Evolutionary conservation across 2,797 vertebrate species (phyloP).

Genomic region (Coregonus suidteri): DNA sequence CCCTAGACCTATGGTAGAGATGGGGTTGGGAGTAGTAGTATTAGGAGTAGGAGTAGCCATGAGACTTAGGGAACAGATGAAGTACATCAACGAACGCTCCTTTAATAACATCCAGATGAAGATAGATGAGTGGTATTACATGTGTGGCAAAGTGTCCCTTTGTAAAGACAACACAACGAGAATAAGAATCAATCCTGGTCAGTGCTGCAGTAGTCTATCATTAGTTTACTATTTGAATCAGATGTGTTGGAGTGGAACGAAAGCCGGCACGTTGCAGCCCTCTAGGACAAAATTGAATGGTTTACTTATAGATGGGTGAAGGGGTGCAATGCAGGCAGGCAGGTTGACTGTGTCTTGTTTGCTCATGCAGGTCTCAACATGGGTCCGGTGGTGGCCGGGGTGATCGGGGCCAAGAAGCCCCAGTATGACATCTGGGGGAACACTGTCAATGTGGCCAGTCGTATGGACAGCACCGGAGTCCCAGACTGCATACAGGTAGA

Average conservation of each 20-base stretch:
- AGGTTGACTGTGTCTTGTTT: conserved; percentile 30
- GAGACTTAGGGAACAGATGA: conserved; percentile 98
- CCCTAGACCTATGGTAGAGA: not conserved
- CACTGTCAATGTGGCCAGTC: conserved; percentile 96
- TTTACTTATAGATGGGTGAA: not conserved
- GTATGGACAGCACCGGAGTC: conserved; percentile 98
- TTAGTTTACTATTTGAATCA: not conserved
- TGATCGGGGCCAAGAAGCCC: conserved; percentile 93
- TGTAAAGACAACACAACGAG: not conserved
- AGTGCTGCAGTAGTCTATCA: not conserved
- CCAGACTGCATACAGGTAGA: conserved; percentile 94
- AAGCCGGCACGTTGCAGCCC: not conserved
- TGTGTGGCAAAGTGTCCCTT: not conserved
- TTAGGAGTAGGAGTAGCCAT: conserved; percentile 73
- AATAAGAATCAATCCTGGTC: not conserved
- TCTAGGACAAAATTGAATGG: not conserved
- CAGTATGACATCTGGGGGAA: conserved; percentile 98
- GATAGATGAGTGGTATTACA: conserved; percentile 80
- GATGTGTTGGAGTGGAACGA: not conserved
- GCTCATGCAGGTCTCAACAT: conserved; percentile 84
- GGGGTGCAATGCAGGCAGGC: not conserved
- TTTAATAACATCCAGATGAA: conserved; percentile 99
- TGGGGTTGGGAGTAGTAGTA: not conserved
- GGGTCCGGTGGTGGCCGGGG: conserved; percentile 93
- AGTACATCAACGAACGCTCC: conserved; percentile 98